Percentiles rank a stretch among this genome's conserved stretches.
phyloP scores from a whole-genome alignment of 2,888 invertebrate genomes.

The Eumerus sabulonum region DNA sequence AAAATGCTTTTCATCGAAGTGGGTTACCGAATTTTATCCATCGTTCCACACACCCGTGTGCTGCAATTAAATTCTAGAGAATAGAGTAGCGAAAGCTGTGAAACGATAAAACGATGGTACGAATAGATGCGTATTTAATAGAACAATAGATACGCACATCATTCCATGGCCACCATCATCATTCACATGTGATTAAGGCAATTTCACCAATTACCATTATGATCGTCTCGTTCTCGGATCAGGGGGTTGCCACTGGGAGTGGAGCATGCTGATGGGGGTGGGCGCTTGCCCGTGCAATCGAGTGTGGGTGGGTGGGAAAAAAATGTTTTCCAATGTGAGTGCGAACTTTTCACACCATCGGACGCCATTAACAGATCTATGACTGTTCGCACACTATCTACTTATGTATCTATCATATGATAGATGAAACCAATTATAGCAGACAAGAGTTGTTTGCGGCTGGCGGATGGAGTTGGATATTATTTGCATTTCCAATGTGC shows the following conservation, averaged over 20 bases:
- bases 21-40: slow-evolving; percentile 44
- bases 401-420: slow-evolving; percentile 47
- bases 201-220: slow-evolving; percentile 54
- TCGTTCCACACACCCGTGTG: slow-evolving; percentile 1
- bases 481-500: slow-evolving; percentile 60
- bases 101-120: slow-evolving; percentile 28
- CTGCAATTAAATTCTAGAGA: slow-evolving; percentile 26
- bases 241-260: neutral
- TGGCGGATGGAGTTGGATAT: slow-evolving; percentile 33
- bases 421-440: slow-evolving; percentile 46
- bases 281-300: slow-evolving; percentile 6
- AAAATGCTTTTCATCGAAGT: slow-evolving; percentile 24
- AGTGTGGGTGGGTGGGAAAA: slow-evolving; percentile 54
- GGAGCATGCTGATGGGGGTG: neutral
- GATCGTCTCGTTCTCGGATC: slow-evolving; percentile 21
- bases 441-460: slow-evolving; percentile 29
- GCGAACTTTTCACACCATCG: slow-evolving; percentile 60
- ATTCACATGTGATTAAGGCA: slow-evolving; percentile 53
- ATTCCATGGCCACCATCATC: slow-evolving; percentile 33
- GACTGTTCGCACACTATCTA: slow-evolving; percentile 32
- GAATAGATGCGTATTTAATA: slow-evolving; percentile 28
- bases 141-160: slow-evolving; percentile 50
- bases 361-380: slow-evolving; percentile 40
- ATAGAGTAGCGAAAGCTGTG: slow-evolving; percentile 5
- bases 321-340: slow-evolving; percentile 40